phyloP scores from a whole-genome alignment of 2,113 vertebrate genomes.

The Vombatus ursinus region DNA sequence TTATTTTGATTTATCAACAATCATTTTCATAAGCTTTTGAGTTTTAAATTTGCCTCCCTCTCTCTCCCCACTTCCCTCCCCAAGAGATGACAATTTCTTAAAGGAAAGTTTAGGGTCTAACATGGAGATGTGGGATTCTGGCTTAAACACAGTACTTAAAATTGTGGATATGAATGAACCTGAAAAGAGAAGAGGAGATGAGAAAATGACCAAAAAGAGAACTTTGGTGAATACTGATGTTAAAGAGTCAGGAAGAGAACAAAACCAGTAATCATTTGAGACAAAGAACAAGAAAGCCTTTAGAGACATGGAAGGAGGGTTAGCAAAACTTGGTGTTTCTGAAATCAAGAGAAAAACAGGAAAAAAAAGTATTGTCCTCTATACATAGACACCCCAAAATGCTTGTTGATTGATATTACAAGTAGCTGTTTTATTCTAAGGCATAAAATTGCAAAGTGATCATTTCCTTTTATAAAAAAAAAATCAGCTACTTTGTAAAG shows the following conservation, averaged over 20 bases:
- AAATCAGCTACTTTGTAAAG: not conserved
- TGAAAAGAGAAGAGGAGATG: not conserved
- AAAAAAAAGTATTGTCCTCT: not conserved
- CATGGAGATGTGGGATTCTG: too few species aligned
- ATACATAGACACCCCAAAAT: not conserved
- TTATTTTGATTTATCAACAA: too few species aligned
- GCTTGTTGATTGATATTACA: not conserved
- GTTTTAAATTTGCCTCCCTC: too few species aligned
- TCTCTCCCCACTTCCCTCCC: too few species aligned
- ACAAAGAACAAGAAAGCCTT: not conserved
- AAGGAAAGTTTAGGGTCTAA: too few species aligned
- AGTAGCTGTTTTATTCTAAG: conserved; percentile 8
- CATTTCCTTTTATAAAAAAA: not conserved
- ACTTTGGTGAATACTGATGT: not conserved
- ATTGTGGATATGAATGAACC: not conserved
- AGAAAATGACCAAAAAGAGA: not conserved
- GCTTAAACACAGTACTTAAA: not conserved
- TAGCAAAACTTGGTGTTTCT: not conserved
- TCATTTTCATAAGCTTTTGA: too few species aligned
- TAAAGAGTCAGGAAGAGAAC: too few species aligned
- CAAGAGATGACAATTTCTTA: too few species aligned
- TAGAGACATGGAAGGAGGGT: not conserved
- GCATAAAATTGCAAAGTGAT: conserved; percentile 6
- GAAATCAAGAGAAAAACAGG: not conserved
- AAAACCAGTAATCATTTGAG: not conserved